phyloP scores from a whole-genome alignment of 2,113 vertebrate species.

The Excalfactoria chinensis region DNA sequence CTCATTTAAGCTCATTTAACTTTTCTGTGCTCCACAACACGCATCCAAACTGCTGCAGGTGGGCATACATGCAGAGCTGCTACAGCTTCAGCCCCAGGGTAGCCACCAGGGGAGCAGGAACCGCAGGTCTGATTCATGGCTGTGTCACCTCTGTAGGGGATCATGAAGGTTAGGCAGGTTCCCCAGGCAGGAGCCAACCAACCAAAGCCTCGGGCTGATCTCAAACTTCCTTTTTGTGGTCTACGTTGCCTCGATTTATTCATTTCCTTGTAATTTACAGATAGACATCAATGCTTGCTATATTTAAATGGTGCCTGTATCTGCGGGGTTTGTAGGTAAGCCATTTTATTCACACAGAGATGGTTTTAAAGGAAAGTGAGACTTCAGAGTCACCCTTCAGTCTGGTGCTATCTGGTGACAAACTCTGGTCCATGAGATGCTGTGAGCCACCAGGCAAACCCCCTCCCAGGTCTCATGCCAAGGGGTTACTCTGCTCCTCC shows the following conservation, averaged over 20 bases:
- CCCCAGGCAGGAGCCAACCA: not conserved
- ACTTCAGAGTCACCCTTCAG: not conserved
- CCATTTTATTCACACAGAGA: constrained; percentile 14
- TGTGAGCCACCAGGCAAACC: not conserved
- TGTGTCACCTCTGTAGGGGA: not conserved
- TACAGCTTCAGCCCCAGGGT: not conserved
- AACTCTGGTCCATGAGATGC: not conserved
- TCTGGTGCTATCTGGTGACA: not conserved
- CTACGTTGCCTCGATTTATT: constrained; percentile 44
- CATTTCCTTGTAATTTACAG: constrained; percentile 70
- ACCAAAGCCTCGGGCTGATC: not conserved
- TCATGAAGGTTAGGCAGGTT: not conserved
- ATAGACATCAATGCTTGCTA: constrained; percentile 59
- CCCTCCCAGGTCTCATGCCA: too few species aligned
- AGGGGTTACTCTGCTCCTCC: not conserved
- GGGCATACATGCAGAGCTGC: not conserved
- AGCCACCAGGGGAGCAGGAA: not conserved
- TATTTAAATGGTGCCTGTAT: constrained; percentile 41
- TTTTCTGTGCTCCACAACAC: not conserved
- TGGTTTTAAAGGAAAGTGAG: constrained; percentile 51
- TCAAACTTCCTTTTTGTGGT: constrained; percentile 58
- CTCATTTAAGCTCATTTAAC: rapidly evolving
- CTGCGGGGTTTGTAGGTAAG: constrained; percentile 13
- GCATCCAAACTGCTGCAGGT: rapidly evolving
- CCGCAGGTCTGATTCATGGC: rapidly evolving